Evolutionary conservation across 2,888 invertebrate genomes (phyloP), one percentile per base, ranked within the genome.

Genomic region (Candidula unifasciata): DNA sequence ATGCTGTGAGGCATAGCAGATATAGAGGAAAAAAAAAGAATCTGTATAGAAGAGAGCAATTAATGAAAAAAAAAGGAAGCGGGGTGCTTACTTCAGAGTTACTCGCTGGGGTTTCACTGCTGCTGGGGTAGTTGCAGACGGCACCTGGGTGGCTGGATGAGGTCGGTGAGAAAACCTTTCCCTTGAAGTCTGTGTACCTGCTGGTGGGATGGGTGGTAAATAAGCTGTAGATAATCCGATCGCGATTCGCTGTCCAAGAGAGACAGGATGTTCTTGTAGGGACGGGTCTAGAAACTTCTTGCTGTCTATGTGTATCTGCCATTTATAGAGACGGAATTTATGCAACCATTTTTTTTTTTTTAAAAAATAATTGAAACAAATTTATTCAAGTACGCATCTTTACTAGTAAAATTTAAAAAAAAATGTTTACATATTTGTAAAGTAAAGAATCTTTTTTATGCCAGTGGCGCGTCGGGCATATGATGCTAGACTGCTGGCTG

Each of bases 141-240:
- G 1, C 33, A 21, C 21, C 35, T 18, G 1, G 35, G 52, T 13
- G 21, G 24, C 80, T 88, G 85, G 80, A 74, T 64, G 64, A 35
- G 73, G 30, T 52, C 82, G 37, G 21, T 27, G 85, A 84, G 44
- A 78, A 10, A 64, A 73, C 76, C 87, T 86, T 60, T 81, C 86
- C 16, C 85, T 85, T 24, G 88, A 82, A 37, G 87, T 82, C 44
- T 87, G 82, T 71, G 86, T 85, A 0, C 90, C 89, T 13, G 92
- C 90, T 18, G 91, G 91, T 0, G 91, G 91, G 6, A 92, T 88
- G 16, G 92, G 91, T 16, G 92, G 92, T 8, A 93, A 90, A 82
- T 93, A 93, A 77, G 91, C 89, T 5, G 73, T 74, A 16, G 92
- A 89, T 52, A 93, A 86, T 0, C 92, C 91, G 0, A 80, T 87